Base-by-base conservation (phyloP, 2,888 invertebrate genomes). In the Morpho helenor region DNA sequence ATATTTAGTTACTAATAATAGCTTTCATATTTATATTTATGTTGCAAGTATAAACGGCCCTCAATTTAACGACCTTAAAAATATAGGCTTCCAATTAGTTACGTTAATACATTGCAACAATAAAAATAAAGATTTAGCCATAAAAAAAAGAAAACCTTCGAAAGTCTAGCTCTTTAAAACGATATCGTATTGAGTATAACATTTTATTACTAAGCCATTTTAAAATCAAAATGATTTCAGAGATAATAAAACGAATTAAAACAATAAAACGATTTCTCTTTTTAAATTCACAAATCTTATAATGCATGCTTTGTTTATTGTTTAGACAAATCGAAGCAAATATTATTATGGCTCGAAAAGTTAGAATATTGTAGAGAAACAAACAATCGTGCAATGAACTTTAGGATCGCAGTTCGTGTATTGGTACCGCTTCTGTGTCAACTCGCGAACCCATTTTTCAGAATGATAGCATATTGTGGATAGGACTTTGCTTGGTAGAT, bases 361-460 rank as follows among this genome's bases (percentile, higher is more conserved):
- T 54, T 54, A 7, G 8, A 9, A 43, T 49, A 10, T 43, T 8
- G 16, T 52, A 9, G 45, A n/a, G 47, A 59, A 16, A 39, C 40
- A 59, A 51, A 59, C 47, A 55, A 51, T 44, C 52, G 59, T 59
- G 52, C 51, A 59, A 10, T 52, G 48, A 59, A 39, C 55, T 54
- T 47, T 59, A 42, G 48, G 40, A 48, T 52, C 59, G 22, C 46
- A 41, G 50, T 41, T 56, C 46, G 59, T 56, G 52, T 59, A 41
- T 53, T 59, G 51, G 44, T 51, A 50, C 52, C 56, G 59, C 55
- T 56, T 55, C 49, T 59, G 59, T 56, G 59, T 55, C 59, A 54
- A 54, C 49, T 46, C 47, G 49, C 31, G 22, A 57, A 48, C 50
- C 43, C 41, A 59, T 56, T 52, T 59, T 56, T 59, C 51, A 56